phyloP scores from a whole-genome alignment of 2,888 invertebrate genomes.

The Polydrusus cervinus region DNA sequence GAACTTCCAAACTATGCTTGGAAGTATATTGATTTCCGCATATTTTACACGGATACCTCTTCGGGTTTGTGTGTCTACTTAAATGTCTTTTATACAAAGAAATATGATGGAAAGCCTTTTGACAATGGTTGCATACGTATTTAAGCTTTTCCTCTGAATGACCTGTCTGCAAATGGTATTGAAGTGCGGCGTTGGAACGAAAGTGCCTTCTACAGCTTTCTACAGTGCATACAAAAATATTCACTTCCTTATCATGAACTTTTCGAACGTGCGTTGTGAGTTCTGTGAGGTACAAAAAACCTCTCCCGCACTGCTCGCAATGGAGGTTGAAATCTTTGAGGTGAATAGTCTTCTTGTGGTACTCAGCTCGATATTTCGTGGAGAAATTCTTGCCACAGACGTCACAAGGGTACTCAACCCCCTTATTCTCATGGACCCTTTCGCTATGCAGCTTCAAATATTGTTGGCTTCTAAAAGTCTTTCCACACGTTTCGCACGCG shows the following conservation, averaged over 20 bases:
- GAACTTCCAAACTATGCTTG: conserved; percentile 52
- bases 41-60: conserved; percentile 37
- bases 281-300: conserved; percentile 51
- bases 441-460: conserved; percentile 59
- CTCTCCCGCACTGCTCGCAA: conserved; percentile 62
- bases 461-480: conserved; percentile 55
- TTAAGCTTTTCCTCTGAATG: conserved; percentile 30
- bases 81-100: conserved; percentile 47
- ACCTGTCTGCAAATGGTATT: conserved; percentile 58
- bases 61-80: conserved; percentile 41
- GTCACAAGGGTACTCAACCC: conserved; percentile 55
- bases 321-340: conserved; percentile 49
- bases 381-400: conserved; percentile 63
- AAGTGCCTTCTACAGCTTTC: conserved; percentile 60
- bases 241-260: conserved; percentile 48
- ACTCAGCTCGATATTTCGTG: conserved; percentile 74
- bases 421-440: conserved; percentile 46
- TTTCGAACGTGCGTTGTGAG: conserved; percentile 49
- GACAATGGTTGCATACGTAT: conserved; percentile 44
- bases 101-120: conserved; percentile 46
- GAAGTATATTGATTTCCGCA: conserved; percentile 48
- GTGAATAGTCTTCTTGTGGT: conserved; percentile 69
- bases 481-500: conserved; percentile 59
- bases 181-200: conserved; percentile 54
- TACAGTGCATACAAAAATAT: conserved; percentile 32